Percentiles rank a stretch among this genome's conserved stretches.
Evolutionary conservation across 2,797 vertebrate genomes (phyloP).

Genomic region (Ceryle rudis): DNA sequence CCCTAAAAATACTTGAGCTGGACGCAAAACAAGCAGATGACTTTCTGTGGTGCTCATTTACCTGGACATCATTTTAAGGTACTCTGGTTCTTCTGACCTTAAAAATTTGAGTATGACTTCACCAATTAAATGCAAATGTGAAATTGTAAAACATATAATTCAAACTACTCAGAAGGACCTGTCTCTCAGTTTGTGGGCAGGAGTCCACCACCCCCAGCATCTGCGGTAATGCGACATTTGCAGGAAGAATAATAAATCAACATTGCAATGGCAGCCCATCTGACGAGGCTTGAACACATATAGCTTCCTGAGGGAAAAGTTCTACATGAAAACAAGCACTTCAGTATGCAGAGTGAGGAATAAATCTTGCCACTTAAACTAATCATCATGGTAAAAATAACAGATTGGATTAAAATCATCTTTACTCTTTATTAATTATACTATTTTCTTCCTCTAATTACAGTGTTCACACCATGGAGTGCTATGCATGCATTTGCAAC

Average conservation of each 20-base stretch:
- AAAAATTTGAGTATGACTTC: not conserved
- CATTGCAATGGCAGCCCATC: not conserved
- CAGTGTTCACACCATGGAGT: not conserved
- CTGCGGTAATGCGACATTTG: not conserved
- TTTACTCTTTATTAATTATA: not conserved
- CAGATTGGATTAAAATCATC: not conserved
- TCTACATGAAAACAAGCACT: not conserved
- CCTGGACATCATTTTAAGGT: not conserved
- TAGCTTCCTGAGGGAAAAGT: not conserved
- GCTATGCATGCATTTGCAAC: not conserved
- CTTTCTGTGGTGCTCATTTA: not conserved
- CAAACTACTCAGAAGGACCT: not conserved
- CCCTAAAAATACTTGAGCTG: not conserved
- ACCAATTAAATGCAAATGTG: not conserved
- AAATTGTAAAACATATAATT: not conserved
- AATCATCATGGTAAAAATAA: not conserved
- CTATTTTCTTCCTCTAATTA: not conserved
- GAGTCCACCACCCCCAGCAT: not conserved
- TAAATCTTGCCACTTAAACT: slow-evolving; percentile 1
- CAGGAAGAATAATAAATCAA: not conserved
- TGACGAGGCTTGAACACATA: not conserved
- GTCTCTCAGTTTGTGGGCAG: not conserved
- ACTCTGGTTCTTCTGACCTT: not conserved
- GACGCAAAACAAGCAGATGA: not conserved
- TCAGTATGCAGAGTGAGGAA: not conserved